Percentiles rank a stretch among this genome's conserved stretches.
phyloP scores from a whole-genome alignment of 1,140 invertebrate genomes.

The Orchesella cincta region DNA sequence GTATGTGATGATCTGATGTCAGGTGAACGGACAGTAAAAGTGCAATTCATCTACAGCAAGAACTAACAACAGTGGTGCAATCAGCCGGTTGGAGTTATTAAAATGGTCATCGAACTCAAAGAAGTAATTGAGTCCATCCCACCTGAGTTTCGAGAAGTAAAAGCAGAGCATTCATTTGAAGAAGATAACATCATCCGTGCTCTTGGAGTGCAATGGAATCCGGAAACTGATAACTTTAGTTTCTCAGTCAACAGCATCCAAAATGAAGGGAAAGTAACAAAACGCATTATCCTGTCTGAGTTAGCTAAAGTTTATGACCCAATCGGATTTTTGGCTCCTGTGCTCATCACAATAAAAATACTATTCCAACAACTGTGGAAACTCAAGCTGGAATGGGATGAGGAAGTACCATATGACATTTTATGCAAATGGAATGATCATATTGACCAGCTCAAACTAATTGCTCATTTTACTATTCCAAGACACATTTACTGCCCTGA shows the following conservation, averaged over 20 bases:
- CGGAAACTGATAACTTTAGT: slow-evolving; percentile 33
- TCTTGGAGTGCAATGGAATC: slow-evolving; percentile 45
- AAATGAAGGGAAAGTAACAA: slow-evolving; percentile 1
- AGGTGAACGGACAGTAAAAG: neutral
- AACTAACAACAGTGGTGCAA: neutral
- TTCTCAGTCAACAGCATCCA: slow-evolving; percentile 13
- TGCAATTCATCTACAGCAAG: neutral
- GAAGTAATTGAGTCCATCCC: neutral
- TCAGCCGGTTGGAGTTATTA: neutral
- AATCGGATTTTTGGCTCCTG: slow-evolving; percentile 27
- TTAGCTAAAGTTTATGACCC: slow-evolving; percentile 34
- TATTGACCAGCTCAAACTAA: neutral
- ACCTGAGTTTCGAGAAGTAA: neutral
- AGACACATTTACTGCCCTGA: neutral
- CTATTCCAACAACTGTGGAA: slow-evolving; percentile 35
- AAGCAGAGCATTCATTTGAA: neutral
- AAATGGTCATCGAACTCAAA: neutral
- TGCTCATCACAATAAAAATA: slow-evolving; percentile 26
- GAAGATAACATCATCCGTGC: slow-evolving; percentile 23
- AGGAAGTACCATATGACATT: neutral
- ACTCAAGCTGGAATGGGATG: neutral
- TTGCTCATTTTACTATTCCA: neutral
- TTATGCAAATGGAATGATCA: neutral
- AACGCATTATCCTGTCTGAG: slow-evolving; percentile 25
- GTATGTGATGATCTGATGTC: slow-evolving; percentile 14